These are phyloP conservation scores for Mus caroli DNA, from an alignment of 2,797 vertebrate genomes.

Conservation along the genomic window DNA sequence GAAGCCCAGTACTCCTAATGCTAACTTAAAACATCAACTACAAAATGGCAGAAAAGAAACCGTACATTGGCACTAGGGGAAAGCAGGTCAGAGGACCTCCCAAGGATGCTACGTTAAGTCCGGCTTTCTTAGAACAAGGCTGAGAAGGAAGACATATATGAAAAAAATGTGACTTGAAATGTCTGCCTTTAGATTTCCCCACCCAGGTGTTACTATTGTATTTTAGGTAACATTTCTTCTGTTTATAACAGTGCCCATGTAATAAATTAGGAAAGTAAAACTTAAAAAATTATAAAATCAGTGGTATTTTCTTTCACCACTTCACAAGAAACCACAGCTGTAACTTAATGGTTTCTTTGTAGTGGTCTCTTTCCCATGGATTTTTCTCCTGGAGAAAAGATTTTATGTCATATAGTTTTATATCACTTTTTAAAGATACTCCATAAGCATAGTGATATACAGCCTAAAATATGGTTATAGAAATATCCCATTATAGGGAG, in stretches of 20 bases:
- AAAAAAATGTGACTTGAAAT: neutral
- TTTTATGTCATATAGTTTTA: neutral
- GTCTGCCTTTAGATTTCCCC: neutral
- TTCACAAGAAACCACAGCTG: neutral
- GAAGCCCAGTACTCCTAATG: neutral
- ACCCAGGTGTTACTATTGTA: neutral
- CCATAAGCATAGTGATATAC: neutral
- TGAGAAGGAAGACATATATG: neutral
- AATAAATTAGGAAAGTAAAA: slow-evolving; percentile 59
- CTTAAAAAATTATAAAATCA: neutral
- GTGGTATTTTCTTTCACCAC: slow-evolving; percentile 20
- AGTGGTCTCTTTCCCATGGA: neutral
- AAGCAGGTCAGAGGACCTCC: neutral
- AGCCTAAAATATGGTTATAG: neutral
- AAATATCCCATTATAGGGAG: neutral
- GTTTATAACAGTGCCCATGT: neutral
- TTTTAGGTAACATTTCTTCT: neutral
- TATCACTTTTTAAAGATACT: slow-evolving; percentile 6
- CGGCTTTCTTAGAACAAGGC: neutral
- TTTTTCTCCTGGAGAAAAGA: neutral
- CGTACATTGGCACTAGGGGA: neutral
- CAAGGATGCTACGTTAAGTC: neutral
- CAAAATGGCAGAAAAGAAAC: neutral
- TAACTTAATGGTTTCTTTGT: neutral
- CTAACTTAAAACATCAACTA: neutral